phyloP scores from a whole-genome alignment of 2,113 vertebrate genomes.

The Triplophysa dalaica region DNA sequence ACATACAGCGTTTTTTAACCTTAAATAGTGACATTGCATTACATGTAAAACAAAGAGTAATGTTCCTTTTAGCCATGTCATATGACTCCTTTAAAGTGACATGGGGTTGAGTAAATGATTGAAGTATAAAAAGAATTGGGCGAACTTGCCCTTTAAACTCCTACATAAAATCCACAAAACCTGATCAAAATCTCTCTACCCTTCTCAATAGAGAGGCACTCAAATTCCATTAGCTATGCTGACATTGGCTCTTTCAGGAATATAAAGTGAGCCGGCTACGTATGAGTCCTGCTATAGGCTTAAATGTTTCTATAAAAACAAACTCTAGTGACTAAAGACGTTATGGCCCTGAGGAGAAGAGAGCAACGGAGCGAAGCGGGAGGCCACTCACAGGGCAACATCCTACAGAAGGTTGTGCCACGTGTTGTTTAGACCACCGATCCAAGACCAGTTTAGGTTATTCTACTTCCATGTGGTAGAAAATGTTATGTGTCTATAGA shows the following conservation, averaged over 20 bases:
- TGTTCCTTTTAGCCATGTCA: too few species aligned
- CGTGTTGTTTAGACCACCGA: conserved; percentile 12
- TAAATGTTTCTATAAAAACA: neutral
- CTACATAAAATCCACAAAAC: neutral
- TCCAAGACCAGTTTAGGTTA: conserved; percentile 5
- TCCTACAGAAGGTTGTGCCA: neutral
- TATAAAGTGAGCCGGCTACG: neutral
- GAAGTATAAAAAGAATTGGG: too few species aligned
- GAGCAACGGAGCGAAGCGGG: neutral
- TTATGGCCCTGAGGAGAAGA: neutral
- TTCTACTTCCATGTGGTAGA: neutral
- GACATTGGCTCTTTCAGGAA: neutral
- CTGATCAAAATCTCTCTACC: neutral
- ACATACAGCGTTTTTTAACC: too few species aligned
- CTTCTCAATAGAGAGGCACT: neutral
- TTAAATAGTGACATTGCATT: too few species aligned
- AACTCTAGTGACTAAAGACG: conserved; percentile 36
- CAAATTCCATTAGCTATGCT: neutral
- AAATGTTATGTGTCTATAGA: neutral
- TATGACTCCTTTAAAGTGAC: too few species aligned
- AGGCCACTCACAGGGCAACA: conserved; percentile 21
- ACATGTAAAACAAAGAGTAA: too few species aligned
- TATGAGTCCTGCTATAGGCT: neutral
- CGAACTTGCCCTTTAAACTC: too few species aligned
- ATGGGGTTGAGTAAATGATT: too few species aligned